Evolutionary conservation across 2,797 vertebrate species (phyloP), one percentile per base, ranked within the genome.

Genomic region (Pampus argenteus): DNA sequence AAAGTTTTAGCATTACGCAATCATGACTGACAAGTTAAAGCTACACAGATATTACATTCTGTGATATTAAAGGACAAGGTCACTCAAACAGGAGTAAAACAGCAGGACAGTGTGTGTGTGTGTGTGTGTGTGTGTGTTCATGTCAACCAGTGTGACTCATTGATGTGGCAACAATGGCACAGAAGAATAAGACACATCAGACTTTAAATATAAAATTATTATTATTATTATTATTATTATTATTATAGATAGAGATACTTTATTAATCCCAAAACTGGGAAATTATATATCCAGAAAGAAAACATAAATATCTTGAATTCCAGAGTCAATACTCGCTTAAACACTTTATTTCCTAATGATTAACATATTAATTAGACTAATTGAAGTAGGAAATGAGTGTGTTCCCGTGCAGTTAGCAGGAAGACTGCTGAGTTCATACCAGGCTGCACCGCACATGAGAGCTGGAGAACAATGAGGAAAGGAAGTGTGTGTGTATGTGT

Each of bases 331-430:
- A 57, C 75, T 73, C 63, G 74, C 56, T 84, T 66, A 71, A 86
- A 80, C 77, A 31, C 66, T 85, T 86, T 84, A 83, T 85, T 89
- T 92, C 67, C 79, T 86, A 88, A 90, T 78, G 86, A 92, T 88
- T 88, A 87, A 88, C 86, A 79, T 72, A 89, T 90, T 86, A 90
- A 77, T 80, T 50, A 6, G 65, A 66, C 76, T 89, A 89, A 92
- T 84, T 89, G 83, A 90, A 87, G 25, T 55, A 85, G 79, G 81
- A 91, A 90, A 85, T 84, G 80, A 89, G 74, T 77, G 79, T 82
- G 78, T 64, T 78, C 74, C 51, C 1, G 48, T 23, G 74, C 74
- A 42, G 52, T 57, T 6, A 56, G 74, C 66, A 28, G 62, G 61
- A 70, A 64, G 66, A 79, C 58, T 73, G 82, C 85, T 81, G 82